Percentiles rank a stretch among this genome's conserved stretches.
These are phyloP conservation scores for Harlomillsia oculata DNA, from an alignment of 1,140 invertebrate genomes.

Conservation along the genomic window DNA sequence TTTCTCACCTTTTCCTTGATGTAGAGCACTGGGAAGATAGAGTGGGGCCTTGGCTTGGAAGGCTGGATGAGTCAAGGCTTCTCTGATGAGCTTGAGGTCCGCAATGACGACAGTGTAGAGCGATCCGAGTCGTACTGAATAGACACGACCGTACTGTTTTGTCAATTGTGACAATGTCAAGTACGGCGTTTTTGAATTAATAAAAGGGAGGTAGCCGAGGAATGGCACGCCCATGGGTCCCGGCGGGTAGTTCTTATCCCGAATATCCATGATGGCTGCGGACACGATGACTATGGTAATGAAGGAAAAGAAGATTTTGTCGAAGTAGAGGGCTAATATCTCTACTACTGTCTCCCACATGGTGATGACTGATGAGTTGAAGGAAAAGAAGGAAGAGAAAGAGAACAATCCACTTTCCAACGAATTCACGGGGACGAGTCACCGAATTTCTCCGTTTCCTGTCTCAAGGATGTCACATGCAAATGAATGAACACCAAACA, in stretches of 20 bases:
- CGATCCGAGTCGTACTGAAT: slow-evolving; percentile 58
- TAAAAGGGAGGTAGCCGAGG: slow-evolving; percentile 63
- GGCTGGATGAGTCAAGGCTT: slow-evolving; percentile 56
- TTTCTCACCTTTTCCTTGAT: slow-evolving; percentile 68
- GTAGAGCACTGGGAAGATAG: slow-evolving; percentile 71
- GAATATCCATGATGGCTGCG: slow-evolving; percentile 28
- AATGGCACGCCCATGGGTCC: slow-evolving; percentile 67
- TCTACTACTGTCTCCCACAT: slow-evolving; percentile 5
- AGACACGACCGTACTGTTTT: slow-evolving; percentile 59
- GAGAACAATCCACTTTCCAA: too few relatives aligned
- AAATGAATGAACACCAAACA: too few relatives aligned
- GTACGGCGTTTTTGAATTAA: slow-evolving; percentile 58
- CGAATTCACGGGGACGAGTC: too few relatives aligned
- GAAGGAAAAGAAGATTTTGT: slow-evolving; percentile 25
- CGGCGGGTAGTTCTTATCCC: slow-evolving; percentile 45
- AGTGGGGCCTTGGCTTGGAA: slow-evolving; percentile 65
- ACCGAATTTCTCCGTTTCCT: too few relatives aligned
- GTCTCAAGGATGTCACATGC: too few relatives aligned
- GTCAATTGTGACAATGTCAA: slow-evolving; percentile 54
- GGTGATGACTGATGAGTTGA: too few relatives aligned
- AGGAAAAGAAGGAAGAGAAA: too few relatives aligned
- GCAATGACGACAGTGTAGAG: slow-evolving; percentile 62
- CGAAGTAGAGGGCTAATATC: slow-evolving; percentile 15
- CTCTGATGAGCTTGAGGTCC: slow-evolving; percentile 57
- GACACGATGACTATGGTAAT: slow-evolving; percentile 18